Evolutionary conservation across 2,888 invertebrate species (phyloP).

Genomic region (Nipponacmea schrenckii): DNA sequence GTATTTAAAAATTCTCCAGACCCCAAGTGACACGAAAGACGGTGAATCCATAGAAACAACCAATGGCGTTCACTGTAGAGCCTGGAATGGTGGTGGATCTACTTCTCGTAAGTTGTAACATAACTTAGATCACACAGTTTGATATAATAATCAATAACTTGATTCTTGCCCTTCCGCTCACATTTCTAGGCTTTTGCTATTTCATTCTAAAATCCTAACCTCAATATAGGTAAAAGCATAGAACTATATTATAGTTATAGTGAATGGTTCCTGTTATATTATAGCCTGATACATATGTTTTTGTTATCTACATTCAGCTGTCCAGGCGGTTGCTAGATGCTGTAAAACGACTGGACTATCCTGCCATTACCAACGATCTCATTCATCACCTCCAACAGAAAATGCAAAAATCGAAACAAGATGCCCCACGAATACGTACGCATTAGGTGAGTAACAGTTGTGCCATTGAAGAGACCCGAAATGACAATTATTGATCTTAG

Average conservation of each 20-base stretch:
- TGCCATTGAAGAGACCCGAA: neutral
- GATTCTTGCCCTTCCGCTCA: too few species aligned
- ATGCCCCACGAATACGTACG: conserved; percentile 10
- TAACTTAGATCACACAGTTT: too few species aligned
- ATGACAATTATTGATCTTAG: too few species aligned
- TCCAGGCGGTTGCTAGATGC: conserved; percentile 17
- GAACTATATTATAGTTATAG: too few species aligned
- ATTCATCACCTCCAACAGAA: neutral
- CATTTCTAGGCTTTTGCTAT: too few species aligned
- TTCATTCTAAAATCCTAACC: too few species aligned
- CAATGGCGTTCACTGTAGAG: neutral
- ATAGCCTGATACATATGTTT: too few species aligned
- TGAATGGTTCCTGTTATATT: too few species aligned
- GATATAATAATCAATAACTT: too few species aligned
- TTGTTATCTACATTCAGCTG: neutral
- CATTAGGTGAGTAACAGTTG: conserved; percentile 4
- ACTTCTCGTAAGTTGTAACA: too few species aligned
- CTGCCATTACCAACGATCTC: conserved; percentile 12
- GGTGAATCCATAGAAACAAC: neutral
- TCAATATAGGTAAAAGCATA: too few species aligned
- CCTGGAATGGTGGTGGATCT: neutral
- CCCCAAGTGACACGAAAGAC: neutral
- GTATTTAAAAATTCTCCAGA: neutral
- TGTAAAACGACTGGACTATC: conserved; percentile 11
- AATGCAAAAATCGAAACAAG: conserved; percentile 6